phyloP scores from a whole-genome alignment of 2,113 vertebrate species.

The Synchiropus splendidus region DNA sequence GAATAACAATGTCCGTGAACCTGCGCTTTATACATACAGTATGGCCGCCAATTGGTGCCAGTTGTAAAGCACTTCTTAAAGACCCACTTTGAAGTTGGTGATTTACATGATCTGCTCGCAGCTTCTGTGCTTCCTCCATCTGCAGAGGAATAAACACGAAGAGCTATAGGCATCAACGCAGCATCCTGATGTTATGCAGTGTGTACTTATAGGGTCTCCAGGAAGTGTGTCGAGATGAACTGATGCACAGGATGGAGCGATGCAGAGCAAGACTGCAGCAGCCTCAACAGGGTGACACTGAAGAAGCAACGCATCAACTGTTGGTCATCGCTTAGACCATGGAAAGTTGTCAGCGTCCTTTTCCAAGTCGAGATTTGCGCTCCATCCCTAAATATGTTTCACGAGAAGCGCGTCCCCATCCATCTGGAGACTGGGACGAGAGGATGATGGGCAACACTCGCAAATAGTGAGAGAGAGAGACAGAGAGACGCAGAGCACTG shows the following conservation, averaged over 20 bases:
- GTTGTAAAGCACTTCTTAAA: no score
- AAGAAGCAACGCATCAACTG: neutral
- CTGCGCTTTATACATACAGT: no score
- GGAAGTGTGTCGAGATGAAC: no score
- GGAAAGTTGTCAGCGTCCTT: neutral
- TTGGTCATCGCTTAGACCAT: neutral
- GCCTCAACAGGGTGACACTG: neutral
- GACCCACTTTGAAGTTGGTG: no score
- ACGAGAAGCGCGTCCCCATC: conserved; percentile 11
- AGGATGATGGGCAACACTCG: conserved; percentile 15
- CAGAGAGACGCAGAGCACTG: conserved; percentile 19
- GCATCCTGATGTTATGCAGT: neutral
- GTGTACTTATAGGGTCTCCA: no score
- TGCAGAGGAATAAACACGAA: no score
- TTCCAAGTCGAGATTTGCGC: neutral
- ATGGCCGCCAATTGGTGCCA: no score
- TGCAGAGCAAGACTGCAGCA: no score
- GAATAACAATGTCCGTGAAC: no score
- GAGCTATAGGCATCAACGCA: neutral
- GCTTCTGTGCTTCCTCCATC: no score
- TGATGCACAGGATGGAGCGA: no score
- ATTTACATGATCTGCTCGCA: no score
- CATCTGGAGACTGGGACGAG: conserved; percentile 19
- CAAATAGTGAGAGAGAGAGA: conserved; percentile 5
- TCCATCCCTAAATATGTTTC: conserved; percentile 23